These are phyloP conservation scores for Ariolimax columbianus DNA, from an alignment of 2,888 invertebrate genomes.

Conservation along the genomic window DNA sequence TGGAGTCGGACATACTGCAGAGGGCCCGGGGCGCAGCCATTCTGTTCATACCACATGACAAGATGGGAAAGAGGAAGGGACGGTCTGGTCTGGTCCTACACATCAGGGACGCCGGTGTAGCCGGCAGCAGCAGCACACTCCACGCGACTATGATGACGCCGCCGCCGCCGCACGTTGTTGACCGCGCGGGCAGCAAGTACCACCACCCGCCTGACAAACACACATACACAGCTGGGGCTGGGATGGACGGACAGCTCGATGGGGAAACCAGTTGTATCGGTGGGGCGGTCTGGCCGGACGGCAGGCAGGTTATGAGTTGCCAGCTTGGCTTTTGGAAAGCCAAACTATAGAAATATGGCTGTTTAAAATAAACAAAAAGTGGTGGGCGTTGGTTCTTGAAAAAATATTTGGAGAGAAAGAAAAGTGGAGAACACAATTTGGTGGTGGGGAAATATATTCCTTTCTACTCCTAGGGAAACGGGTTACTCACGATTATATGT, in stretches of 20 bases:
- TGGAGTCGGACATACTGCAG: slow-evolving; percentile 1
- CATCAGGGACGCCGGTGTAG: background rate
- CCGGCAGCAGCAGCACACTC: too few relatives aligned
- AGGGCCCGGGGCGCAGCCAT: background rate
- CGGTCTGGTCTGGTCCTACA: background rate
- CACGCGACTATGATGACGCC: too few relatives aligned
- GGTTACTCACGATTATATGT: too few relatives aligned
- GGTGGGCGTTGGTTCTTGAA: background rate
- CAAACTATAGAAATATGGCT: background rate
- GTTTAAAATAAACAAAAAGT: background rate
- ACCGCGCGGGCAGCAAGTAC: background rate
- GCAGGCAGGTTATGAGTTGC: slow-evolving; percentile 17
- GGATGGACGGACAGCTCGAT: slow-evolving; percentile 5
- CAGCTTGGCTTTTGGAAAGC: background rate
- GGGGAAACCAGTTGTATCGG: background rate
- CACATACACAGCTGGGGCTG: background rate
- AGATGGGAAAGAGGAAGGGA: slow-evolving; percentile 2
- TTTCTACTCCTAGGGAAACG: too few relatives aligned
- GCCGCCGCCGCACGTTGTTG: background rate
- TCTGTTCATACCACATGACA: slow-evolving; percentile 20
- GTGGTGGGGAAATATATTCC: too few relatives aligned
- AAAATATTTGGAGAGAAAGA: too few relatives aligned
- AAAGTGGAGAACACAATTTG: too few relatives aligned
- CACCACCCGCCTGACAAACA: slow-evolving; percentile 19
- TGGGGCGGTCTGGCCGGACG: background rate